Base-by-base conservation (phyloP, 2,797 vertebrate species). In the Champsocephalus esox region DNA sequence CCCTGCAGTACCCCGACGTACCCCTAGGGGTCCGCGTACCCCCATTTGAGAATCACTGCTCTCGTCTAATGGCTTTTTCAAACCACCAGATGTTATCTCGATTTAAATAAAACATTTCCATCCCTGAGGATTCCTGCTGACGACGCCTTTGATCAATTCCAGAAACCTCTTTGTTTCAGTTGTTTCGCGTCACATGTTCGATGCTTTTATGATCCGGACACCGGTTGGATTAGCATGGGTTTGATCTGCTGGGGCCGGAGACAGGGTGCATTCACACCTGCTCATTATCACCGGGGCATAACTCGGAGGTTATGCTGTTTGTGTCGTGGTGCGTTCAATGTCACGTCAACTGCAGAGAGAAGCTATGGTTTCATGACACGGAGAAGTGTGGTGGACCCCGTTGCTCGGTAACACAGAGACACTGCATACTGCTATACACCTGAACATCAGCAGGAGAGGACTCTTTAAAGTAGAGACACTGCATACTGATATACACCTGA, bases 151-250 rank as follows among this genome's bases (percentile, higher is more conserved):
- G 48, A 62, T 34, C 28, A 68, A 28, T 38, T n/a, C 58, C 14
- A 17, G 59, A 8, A 12, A 38, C 21, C 19, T 38, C 34, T 62
- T 62, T 71, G 44, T 75, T 75, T 77, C 52, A 52, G 52, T 21
- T 77, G 80, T 68, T 79, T 43, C 54, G 19, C 49, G 56, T 62
- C 50, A 28, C 7, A 12, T 45, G 54, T 9, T 9, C 41, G 12
- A 49, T 21, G 51, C 44, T 56, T 44, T 57, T 75, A 58, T 72
- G 54, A 52, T 70, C 66, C 46, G 62, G 66, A 74, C 82, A 83
- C 82, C 79, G 89, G 78, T 62, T 81, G 21, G 24, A 79, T 84
- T 75, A 76, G 71, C 73, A 74, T 76, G 0, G 43, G 76, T 79
- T 80, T 85, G 74, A 83, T 81, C 5, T 34, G 54, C 16, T 56